phyloP scores from a whole-genome alignment of 2,797 vertebrate genomes.

The Sternotherus odoratus region DNA sequence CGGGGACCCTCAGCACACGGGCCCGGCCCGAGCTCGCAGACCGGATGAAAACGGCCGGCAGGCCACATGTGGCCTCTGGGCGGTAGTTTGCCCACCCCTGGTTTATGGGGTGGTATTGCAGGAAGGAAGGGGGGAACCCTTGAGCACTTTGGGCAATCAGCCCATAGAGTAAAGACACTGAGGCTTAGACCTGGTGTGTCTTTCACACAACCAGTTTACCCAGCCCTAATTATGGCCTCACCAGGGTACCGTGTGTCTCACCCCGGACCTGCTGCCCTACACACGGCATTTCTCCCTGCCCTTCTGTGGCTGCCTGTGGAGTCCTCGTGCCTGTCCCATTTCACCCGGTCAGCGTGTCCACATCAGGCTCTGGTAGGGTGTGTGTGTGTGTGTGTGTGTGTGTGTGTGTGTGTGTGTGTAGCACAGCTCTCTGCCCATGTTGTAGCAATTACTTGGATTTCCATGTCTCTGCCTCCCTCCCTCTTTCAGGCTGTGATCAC shows the following conservation, averaged over 20 bases:
- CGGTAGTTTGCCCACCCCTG: no score
- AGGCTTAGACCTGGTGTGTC: not conserved
- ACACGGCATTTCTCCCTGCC: not conserved
- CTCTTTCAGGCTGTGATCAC: accelerated
- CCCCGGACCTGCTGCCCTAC: not conserved
- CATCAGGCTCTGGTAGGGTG: not conserved
- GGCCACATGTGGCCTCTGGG: no score
- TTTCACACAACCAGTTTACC: not conserved
- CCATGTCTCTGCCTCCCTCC: accelerated
- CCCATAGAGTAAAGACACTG: not conserved
- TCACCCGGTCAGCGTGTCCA: not conserved
- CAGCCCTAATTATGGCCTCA: not conserved
- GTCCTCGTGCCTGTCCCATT: not conserved
- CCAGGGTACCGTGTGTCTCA: not conserved
- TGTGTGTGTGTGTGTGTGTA: not conserved
- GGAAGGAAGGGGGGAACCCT: not conserved
- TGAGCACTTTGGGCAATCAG: not conserved
- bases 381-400: not conserved
- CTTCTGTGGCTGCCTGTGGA: not conserved
- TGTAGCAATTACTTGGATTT: not conserved
- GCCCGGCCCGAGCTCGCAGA: no score
- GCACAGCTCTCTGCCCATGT: accelerated
- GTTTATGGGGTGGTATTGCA: not conserved
- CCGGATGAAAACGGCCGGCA: no score
- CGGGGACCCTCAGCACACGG: no score